Evolutionary conservation across 2,797 vertebrate species (phyloP).

Genomic region (Acomys russatus): DNA sequence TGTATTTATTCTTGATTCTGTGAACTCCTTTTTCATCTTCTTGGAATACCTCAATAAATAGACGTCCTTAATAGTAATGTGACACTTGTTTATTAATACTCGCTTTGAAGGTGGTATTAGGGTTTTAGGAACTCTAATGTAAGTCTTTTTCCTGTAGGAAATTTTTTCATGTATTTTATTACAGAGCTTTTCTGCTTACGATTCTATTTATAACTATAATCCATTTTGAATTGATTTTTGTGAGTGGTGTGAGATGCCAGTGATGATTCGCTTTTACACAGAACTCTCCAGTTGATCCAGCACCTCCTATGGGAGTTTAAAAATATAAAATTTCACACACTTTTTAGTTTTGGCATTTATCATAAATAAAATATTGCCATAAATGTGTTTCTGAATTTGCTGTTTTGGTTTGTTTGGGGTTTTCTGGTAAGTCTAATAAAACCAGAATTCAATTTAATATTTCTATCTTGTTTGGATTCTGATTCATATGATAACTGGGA

Average conservation of each 20-base stretch:
- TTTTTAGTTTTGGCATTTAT: not conserved
- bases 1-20: not conserved
- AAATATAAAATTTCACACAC: not conserved
- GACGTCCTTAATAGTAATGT: not conserved
- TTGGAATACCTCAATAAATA: conserved; percentile 9
- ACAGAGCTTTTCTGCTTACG: not conserved
- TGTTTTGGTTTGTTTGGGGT: not conserved
- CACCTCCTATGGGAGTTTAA: not conserved
- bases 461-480: not conserved
- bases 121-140: not conserved
- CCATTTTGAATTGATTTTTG: not conserved
- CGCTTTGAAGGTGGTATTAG: not conserved
- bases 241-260: not conserved
- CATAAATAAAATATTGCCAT: conserved; percentile 1
- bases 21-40: not conserved
- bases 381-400: not conserved
- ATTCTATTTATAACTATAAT: not conserved
- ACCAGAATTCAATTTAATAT: not conserved
- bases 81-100: not conserved
- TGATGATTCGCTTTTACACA: not conserved
- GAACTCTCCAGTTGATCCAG: not conserved
- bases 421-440: not conserved
- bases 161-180: conserved; percentile 2
- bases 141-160: not conserved
- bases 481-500: not conserved